A percentile compares a stretch with the other conserved stretches of the same genome.
phyloP scores from a whole-genome alignment of 2,113 vertebrate species.

The Daphoenositta chrysoptera region DNA sequence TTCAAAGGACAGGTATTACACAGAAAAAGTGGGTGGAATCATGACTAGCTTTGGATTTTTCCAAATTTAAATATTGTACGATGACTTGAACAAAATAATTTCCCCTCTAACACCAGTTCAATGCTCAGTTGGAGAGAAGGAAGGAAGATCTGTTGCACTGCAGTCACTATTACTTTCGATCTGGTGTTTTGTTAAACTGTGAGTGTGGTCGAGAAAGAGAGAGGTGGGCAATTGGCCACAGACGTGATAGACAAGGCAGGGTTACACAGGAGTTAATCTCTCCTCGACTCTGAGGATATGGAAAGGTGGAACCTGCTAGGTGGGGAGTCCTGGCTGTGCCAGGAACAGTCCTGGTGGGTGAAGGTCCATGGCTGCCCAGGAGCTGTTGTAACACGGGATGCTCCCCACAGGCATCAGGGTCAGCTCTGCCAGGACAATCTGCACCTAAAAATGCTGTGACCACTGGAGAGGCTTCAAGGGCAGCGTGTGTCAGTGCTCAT shows the following conservation, averaged over 20 bases:
- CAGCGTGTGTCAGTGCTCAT: fast-evolving
- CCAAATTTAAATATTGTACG: background rate
- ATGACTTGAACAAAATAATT: background rate
- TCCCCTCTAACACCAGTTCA: background rate
- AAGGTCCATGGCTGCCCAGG: background rate
- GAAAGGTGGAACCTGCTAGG: background rate
- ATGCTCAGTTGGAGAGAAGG: background rate
- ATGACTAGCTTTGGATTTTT: background rate
- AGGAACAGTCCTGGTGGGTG: no score
- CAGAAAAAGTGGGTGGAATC: background rate
- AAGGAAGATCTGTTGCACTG: background rate
- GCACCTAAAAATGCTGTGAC: background rate
- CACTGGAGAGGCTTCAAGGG: background rate
- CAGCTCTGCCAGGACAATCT: background rate
- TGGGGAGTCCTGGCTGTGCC: background rate
- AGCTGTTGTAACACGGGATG: fast-evolving
- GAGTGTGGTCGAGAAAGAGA: background rate
- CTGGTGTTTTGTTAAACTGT: background rate
- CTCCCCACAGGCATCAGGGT: background rate
- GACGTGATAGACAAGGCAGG: background rate
- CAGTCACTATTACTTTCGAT: background rate
- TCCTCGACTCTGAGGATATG: fast-evolving
- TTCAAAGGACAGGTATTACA: background rate
- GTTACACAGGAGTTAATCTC: background rate
- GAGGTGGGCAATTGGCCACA: background rate